These are phyloP conservation scores for Catharus ustulatus DNA, from an alignment of 2,797 vertebrate genomes.

Conservation along the genomic window DNA sequence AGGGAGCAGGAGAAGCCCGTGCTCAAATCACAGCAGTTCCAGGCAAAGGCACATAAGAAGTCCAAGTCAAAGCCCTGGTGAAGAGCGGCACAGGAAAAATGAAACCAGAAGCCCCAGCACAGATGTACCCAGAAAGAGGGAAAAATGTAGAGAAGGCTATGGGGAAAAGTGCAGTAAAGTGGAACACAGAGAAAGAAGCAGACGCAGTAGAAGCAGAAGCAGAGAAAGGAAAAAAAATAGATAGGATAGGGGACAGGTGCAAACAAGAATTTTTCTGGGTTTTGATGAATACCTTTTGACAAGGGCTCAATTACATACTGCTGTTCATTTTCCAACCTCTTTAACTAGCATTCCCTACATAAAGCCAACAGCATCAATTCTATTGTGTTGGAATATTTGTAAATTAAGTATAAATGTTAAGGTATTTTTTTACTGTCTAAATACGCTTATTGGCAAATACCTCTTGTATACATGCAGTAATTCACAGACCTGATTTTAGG, in stretches of 20 bases:
- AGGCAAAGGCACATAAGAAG: constrained; percentile 50
- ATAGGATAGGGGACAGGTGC: constrained; percentile 12
- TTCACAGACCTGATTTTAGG: constrained; percentile 3
- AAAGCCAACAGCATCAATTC: constrained; percentile 12
- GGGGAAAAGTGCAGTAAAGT: constrained; percentile 29
- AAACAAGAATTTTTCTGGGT: constrained; percentile 1
- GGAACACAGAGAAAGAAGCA: constrained; percentile 48
- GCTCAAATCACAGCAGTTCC: constrained; percentile 55
- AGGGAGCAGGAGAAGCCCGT: constrained; percentile 72
- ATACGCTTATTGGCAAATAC: constrained; percentile 52
- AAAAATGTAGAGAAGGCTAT: background rate
- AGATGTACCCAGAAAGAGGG: constrained; percentile 32
- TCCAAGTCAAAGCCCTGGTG: constrained; percentile 52
- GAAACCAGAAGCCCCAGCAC: constrained; percentile 44
- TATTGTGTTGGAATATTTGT: constrained; percentile 40
- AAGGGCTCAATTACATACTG: constrained; percentile 63
- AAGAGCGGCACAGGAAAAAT: constrained; percentile 19
- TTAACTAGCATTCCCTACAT: constrained; percentile 39
- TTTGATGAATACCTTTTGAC: constrained; percentile 47
- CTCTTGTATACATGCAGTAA: constrained; percentile 32
- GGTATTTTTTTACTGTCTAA: constrained; percentile 55
- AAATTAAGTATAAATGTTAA: constrained; percentile 28
- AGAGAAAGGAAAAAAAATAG: constrained; percentile 39
- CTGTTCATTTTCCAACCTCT: constrained; percentile 55
- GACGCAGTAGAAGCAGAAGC: constrained; percentile 55